phyloP scores from a whole-genome alignment of 1,140 invertebrate genomes.

The Drosophila carrolli region DNA sequence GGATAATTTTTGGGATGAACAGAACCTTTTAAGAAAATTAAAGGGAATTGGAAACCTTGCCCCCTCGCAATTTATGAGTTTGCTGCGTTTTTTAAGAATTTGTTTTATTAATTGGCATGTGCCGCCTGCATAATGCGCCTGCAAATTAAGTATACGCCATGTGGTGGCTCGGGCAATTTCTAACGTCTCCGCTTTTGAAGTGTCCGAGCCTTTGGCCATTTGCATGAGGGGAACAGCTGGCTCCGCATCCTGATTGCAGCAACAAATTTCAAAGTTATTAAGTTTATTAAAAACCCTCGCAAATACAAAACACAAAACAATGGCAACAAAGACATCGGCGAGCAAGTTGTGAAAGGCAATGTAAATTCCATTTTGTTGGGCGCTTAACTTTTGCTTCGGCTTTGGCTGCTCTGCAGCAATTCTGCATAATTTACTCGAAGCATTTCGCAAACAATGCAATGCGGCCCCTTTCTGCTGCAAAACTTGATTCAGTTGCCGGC shows the following conservation, averaged over 20 bases:
- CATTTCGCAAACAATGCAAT: conserved; percentile 75
- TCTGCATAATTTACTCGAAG: conserved; percentile 78
- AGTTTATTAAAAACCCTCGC: conserved; percentile 71
- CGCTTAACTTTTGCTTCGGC: conserved; percentile 69
- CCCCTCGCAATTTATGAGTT: conserved; percentile 22
- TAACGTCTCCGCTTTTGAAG: background rate
- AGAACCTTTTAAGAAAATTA: conserved; percentile 21
- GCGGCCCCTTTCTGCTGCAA: conserved; percentile 12
- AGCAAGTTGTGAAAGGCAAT: conserved; percentile 33
- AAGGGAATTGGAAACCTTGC: conserved; percentile 8
- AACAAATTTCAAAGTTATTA: conserved; percentile 82
- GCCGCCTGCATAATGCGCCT: conserved; percentile 44
- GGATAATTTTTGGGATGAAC: conserved; percentile 1
- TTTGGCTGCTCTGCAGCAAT: conserved; percentile 40
- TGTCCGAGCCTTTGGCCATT: conserved; percentile 42
- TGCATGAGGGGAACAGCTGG: conserved; percentile 44
- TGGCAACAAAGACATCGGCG: conserved; percentile 48
- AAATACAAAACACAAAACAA: conserved; percentile 34
- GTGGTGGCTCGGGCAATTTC: conserved; percentile 40
- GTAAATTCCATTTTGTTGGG: conserved; percentile 70
- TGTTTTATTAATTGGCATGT: conserved; percentile 45
- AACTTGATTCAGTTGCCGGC: conserved; percentile 36
- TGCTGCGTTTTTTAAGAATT: conserved; percentile 1
- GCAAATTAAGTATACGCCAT: conserved; percentile 70
- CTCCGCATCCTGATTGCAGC: conserved; percentile 67